Evolutionary conservation across 23 tunicate genomes (phyloP), one percentile per base, ranked within the genome.

Genomic region (Aplidium turbinatum): DNA sequence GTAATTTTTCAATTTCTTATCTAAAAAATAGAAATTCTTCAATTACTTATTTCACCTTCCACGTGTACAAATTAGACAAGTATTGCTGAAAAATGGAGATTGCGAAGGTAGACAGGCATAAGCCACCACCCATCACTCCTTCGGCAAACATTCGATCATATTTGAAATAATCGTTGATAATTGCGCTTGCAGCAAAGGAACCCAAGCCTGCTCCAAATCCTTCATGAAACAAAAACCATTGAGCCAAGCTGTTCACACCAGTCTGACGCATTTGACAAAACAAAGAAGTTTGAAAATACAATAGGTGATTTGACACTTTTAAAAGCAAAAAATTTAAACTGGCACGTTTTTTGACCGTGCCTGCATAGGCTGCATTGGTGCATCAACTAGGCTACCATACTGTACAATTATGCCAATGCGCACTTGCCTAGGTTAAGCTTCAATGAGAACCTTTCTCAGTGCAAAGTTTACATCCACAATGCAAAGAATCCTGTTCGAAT

Each of bases 151-250:
- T 47, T 5, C 86, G 58, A 23, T 81, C 78, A 35, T 60, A 0
- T 4, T 40, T 18, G 40, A 70, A 81, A 34, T 70, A 81, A 7
- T 81, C 78, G 72, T 81, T 81, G 18, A 81, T 35, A 11, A 47
- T 71, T 3, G 45, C 52, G 46, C 72, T 22, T 23, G 61, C 72
- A 6, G 63, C 60, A 33, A 47, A 81, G 40, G 39, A 51, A 5
- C 28, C 51, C 22, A 81, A 40, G 3, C 86, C 86, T 16, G 38
- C 33, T 58, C 86, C 86, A 40, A 72, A 71, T 4, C 86, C 86
- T 81, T 31, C 19, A 54, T 18, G 48, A 9, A 9, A 42, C 48
- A 42, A 9, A 42, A 9, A 9, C 13, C 9, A 42, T 42, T 42
- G 48, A 42, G 9, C 48, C 9, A 9, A 42, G 48, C 9, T 9